Base-by-base conservation (phyloP, 2,113 vertebrate species). In the Brachyhypopomus occidentalis region DNA sequence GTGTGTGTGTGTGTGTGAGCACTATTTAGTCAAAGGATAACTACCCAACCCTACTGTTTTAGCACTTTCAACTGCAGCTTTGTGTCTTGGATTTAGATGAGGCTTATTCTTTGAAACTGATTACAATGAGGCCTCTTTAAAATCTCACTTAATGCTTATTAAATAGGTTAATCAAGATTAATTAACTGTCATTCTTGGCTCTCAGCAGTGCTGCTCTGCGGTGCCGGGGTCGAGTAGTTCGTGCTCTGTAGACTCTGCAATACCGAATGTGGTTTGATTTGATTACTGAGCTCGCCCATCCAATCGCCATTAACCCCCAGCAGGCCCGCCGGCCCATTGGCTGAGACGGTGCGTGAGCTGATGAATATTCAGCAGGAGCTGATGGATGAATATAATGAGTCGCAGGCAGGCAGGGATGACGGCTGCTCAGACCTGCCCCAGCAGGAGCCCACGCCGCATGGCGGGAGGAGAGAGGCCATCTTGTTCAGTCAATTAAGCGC, bases 311-410 rank as follows among this genome's bases (percentile, higher is more conserved):
- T 86, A 86, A 86, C 83, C 87, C 86, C 71, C 87, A 85, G 84
- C 81, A 81, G 82, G 56, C 75, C 52, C 25, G 52, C 75, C 56
- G 72, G 79, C 74, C 85, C 72, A 79, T 86, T 82, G 85, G 85
- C 83, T 59, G 48, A 70, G 36, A 72, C 27, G 38, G 34, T 45
- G 41, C 78, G 38, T 0, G 45, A 84, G 75, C 58, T 84, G 82
- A 85, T 87, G 79, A 88, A 88, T 88, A 88, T 87, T 88, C 85
- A 85, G 72, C 77, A 76, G 67, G 73, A 78, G 71, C 76, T 74
- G 82, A 83, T 81, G 78, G 75, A 84, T 83, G 80, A 72, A 72
- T 59, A 78, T 85, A 81, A 79, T 72, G 72, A 72, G 67, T 56
- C 27, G 23, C 48, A 66, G 67, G 79, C 72, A 80, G 76, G 80